Conservation (phyloP, 2,888 invertebrate genomes). For the Drosophila peninsularis region DNA sequence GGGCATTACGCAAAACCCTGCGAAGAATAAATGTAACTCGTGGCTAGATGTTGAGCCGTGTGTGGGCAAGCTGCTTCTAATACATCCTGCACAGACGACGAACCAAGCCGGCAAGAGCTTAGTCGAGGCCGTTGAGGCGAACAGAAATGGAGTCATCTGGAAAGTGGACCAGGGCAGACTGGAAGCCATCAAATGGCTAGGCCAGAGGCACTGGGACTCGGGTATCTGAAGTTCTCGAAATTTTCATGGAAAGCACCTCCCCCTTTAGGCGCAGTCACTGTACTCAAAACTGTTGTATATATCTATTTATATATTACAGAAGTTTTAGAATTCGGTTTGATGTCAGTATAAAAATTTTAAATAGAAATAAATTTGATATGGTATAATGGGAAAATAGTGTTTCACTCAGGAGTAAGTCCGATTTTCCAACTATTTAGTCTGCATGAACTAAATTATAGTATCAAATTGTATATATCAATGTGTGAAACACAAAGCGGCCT, state of each 20-base stretch:
- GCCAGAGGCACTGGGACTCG: constrained; percentile 1
- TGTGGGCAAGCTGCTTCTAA: constrained; percentile 44
- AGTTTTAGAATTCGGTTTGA: background rate
- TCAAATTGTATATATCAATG: background rate
- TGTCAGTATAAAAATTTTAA: background rate
- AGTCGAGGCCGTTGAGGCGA: background rate
- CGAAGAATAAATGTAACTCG: constrained; percentile 50
- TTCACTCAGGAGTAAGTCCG: background rate
- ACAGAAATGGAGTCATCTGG: constrained; percentile 81
- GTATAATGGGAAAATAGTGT: background rate
- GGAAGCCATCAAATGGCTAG: constrained; percentile 26
- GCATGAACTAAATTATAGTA: too few species aligned
- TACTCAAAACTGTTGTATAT: background rate
- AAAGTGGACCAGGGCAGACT: constrained; percentile 76
- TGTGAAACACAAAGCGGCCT: too few species aligned
- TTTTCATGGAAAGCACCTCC: background rate
- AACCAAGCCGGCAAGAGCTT: background rate
- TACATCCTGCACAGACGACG: constrained; percentile 32
- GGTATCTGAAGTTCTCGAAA: background rate
- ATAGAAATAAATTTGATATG: background rate
- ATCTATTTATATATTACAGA: background rate
- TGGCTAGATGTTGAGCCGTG: constrained; percentile 65
- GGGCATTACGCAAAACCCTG: constrained; percentile 1
- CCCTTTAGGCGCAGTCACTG: background rate
- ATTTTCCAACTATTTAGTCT: too few species aligned